phyloP scores from a whole-genome alignment of 2,113 vertebrate species.

The Tiliqua scincoides region DNA sequence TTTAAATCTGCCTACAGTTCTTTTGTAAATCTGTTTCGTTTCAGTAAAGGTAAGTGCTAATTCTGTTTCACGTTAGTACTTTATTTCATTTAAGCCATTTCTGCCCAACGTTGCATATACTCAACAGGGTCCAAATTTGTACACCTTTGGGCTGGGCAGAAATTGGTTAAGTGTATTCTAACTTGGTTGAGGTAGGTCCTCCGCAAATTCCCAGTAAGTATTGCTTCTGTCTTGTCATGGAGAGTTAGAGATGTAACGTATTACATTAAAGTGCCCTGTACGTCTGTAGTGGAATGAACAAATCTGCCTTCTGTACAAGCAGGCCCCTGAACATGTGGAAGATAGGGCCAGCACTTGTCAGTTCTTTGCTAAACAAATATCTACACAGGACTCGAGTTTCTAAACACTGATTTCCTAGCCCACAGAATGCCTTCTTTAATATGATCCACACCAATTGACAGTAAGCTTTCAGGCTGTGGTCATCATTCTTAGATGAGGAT shows the following conservation, averaged over 20 bases:
- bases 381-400: no score
- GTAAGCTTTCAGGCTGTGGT: neutral
- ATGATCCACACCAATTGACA: neutral
- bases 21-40: conserved; percentile 96
- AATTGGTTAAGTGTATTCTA: neutral
- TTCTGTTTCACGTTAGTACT: conserved; percentile 14
- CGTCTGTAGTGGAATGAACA: no score
- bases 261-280: neutral
- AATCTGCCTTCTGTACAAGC: no score
- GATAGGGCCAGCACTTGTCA: no score
- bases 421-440: neutral
- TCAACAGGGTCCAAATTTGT: no score
- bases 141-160: no score
- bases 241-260: no score
- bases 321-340: no score
- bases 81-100: conserved; percentile 5
- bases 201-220: neutral
- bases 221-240: neutral
- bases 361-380: no score
- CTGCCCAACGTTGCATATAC: no score
- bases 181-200: neutral
- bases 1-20: conserved; percentile 98
- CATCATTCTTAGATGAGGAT: neutral
- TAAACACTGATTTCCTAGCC: neutral
- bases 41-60: conserved; percentile 88